phyloP scores from a whole-genome alignment of 2,888 invertebrate genomes.

The Selenia dentaria region DNA sequence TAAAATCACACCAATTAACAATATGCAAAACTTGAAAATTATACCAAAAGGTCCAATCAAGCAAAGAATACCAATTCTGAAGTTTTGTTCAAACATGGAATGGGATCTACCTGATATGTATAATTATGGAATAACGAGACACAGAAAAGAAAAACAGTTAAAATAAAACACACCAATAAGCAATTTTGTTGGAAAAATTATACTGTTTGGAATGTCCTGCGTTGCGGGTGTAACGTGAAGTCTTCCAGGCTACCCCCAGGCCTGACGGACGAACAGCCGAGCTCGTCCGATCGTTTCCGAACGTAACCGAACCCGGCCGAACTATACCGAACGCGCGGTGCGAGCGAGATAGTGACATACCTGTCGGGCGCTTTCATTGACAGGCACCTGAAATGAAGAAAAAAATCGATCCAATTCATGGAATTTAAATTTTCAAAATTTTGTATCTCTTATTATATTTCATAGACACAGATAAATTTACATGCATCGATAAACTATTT shows the following conservation, averaged over 20 bases:
- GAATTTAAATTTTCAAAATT: conserved; percentile 78
- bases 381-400: conserved; percentile 90
- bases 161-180: conserved; percentile 81
- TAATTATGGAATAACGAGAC: conserved; percentile 52
- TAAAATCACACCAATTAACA: conserved; percentile 76
- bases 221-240: conserved; percentile 80
- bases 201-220: conserved; percentile 74
- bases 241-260: conserved; percentile 82
- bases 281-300: conserved; percentile 72
- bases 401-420: conserved; percentile 87
- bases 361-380: conserved; percentile 91
- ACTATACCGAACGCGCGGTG: conserved; percentile 75
- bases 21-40: conserved; percentile 60
- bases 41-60: conserved; percentile 62
- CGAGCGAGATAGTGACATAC: conserved; percentile 84
- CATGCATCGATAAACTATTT: conserved; percentile 58
- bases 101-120: conserved; percentile 62
- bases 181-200: conserved; percentile 76
- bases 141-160: conserved; percentile 50
- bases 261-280: conserved; percentile 69
- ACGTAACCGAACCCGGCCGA: conserved; percentile 77
- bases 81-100: conserved; percentile 63
- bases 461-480: conserved; percentile 82
- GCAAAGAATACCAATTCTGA: conserved; percentile 60
- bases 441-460: conserved; percentile 45